Evolutionary conservation across 1,140 invertebrate genomes (phyloP).

Genomic region (Dendroctonus ponderosae): DNA sequence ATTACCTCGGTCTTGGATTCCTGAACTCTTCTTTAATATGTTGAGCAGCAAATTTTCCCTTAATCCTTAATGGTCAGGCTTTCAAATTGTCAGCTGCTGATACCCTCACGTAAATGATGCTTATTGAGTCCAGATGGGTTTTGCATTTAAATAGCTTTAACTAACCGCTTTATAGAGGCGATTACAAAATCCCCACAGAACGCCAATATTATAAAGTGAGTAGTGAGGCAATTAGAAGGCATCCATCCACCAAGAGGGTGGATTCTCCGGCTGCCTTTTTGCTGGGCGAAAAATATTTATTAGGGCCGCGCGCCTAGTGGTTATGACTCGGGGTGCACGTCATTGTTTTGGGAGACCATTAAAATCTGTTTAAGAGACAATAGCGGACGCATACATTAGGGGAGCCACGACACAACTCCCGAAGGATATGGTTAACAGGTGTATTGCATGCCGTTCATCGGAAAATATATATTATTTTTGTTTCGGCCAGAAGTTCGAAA

Average conservation of each 20-base stretch:
- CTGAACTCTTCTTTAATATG: too few species aligned
- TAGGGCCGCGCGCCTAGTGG: conserved; percentile 40
- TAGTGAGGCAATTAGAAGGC: conserved; percentile 17
- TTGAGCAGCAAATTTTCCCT: too few species aligned
- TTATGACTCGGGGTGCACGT: conserved; percentile 44
- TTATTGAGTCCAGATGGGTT: too few species aligned
- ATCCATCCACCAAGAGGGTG: conserved; percentile 1
- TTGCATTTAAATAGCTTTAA: not conserved
- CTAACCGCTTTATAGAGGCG: conserved; percentile 12
- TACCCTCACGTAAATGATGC: too few species aligned
- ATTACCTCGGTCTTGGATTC: too few species aligned
- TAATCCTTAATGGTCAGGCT: too few species aligned
- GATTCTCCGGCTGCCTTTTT: conserved; percentile 15
- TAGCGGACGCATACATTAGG: conserved; percentile 39
- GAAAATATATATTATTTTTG: conserved; percentile 15
- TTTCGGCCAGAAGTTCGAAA: conserved; percentile 11
- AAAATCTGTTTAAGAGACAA: conserved; percentile 49
- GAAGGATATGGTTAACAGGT: conserved; percentile 47
- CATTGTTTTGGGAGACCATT: conserved; percentile 49
- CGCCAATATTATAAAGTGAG: conserved; percentile 11
- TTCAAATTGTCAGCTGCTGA: too few species aligned
- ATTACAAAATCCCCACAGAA: conserved; percentile 7
- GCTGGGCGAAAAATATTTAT: conserved; percentile 44
- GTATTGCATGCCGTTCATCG: conserved; percentile 44
- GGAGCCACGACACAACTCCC: conserved; percentile 36